Percentiles rank a stretch among this genome's conserved stretches.
phyloP scores from a whole-genome alignment of 1,140 invertebrate species.

The Apis mellifera region DNA sequence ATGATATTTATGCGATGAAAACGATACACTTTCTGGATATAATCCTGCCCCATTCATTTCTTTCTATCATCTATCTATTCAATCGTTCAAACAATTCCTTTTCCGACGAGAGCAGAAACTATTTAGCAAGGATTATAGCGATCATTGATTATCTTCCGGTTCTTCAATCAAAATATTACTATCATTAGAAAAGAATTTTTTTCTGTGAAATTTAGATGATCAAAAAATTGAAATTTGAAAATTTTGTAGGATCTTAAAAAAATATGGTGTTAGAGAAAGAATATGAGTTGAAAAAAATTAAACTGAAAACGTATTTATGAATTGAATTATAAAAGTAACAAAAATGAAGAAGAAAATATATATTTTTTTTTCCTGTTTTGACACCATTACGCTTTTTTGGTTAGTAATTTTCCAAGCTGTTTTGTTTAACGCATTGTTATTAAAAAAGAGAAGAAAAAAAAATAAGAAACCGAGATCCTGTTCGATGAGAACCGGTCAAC shows the following conservation, averaged over 20 bases:
- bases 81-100: not conserved
- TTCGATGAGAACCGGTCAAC: not conserved
- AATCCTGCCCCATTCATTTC: not conserved
- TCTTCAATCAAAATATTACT: not conserved
- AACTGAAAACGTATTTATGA: not conserved
- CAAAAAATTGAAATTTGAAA: not conserved
- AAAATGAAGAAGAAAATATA: not conserved
- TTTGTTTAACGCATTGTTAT: not conserved
- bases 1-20: not conserved
- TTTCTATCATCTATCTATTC: fast-evolving
- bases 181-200: not conserved
- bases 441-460: constrained; percentile 25
- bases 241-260: not conserved
- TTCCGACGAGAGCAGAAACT: constrained; percentile 41
- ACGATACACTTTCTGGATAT: not conserved
- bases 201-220: not conserved
- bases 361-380: constrained; percentile 5
- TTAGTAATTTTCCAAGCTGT: too few species aligned
- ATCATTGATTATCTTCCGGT: not conserved
- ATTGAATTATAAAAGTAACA: constrained; percentile 11
- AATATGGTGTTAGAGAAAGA: not conserved
- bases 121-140: not conserved
- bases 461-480: constrained; percentile 7
- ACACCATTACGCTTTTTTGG: constrained; percentile 11
- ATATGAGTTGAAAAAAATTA: not conserved